These are phyloP conservation scores for Anabacerthia variegaticeps DNA, from an alignment of 2,797 vertebrate genomes.

Conservation along the genomic window DNA sequence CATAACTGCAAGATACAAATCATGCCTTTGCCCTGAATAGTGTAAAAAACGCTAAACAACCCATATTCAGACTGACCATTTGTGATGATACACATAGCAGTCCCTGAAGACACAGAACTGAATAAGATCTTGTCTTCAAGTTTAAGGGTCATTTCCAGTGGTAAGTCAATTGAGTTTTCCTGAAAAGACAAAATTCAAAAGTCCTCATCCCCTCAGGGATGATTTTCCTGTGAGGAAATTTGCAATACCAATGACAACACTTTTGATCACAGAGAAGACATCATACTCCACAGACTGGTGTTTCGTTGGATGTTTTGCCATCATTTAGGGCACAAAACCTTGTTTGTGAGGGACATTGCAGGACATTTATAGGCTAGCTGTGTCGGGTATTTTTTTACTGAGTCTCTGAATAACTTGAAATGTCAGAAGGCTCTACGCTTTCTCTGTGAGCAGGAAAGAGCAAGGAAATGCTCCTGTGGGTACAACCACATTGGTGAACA, in stretches of 20 bases:
- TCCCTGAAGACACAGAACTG: background rate
- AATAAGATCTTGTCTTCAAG: background rate
- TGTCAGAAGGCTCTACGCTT: background rate
- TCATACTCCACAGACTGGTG: background rate
- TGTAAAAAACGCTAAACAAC: background rate
- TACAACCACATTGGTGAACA: background rate
- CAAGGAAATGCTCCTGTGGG: background rate
- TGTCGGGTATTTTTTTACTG: background rate
- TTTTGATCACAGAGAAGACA: background rate
- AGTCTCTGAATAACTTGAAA: background rate
- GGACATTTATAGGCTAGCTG: background rate
- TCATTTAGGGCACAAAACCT: background rate
- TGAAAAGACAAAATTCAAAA: background rate
- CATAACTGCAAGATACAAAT: background rate
- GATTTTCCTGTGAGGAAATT: background rate
- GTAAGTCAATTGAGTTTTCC: background rate
- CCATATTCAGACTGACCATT: rapidly evolving
- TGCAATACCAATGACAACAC: rapidly evolving
- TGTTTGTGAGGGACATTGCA: rapidly evolving
- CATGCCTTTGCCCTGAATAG: background rate
- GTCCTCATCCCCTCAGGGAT: background rate
- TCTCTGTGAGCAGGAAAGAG: background rate
- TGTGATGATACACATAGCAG: rapidly evolving
- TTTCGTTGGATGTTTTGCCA: background rate
- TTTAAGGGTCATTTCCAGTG: background rate